A percentile compares a stretch with the other conserved stretches of the same genome.
Evolutionary conservation across 2,797 vertebrate species (phyloP).

Genomic region (Triplophysa yarkandensis): DNA sequence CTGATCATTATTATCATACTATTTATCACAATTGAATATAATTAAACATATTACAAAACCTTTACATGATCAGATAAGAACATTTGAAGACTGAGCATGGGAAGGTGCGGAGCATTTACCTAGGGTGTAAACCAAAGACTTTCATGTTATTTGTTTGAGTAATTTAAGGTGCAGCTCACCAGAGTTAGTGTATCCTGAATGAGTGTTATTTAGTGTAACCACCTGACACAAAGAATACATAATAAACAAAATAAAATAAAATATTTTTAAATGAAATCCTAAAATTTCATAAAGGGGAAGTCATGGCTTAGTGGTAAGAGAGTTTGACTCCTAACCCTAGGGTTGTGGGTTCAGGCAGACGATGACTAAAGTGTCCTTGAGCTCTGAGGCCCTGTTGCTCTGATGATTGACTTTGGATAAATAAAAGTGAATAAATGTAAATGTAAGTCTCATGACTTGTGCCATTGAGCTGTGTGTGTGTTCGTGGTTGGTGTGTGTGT

Average conservation of each 20-base stretch:
- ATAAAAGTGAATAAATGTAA: no score
- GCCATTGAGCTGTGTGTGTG: no score
- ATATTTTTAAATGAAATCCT: neutral
- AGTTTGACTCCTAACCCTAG: no score
- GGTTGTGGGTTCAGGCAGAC: no score
- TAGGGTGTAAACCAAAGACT: constrained; percentile 15
- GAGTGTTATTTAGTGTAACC: neutral
- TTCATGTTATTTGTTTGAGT: constrained; percentile 2
- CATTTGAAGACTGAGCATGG: constrained; percentile 36
- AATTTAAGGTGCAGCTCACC: constrained; percentile 17
- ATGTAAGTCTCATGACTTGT: no score
- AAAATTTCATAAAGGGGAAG: no score
- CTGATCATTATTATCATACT: neutral
- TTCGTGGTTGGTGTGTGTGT: no score
- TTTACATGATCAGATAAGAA: neutral
- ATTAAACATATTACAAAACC: neutral
- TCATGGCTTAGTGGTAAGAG: no score
- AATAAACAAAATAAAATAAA: neutral
- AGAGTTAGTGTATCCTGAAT: neutral
- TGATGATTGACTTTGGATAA: no score
- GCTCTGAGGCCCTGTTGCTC: no score
- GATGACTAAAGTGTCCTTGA: no score
- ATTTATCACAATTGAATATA: neutral
- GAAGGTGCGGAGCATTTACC: constrained; percentile 49
- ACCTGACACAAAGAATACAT: neutral